phyloP scores from a whole-genome alignment of 2,888 invertebrate genomes.

The Galeopsomyia nigrocyanea region DNA sequence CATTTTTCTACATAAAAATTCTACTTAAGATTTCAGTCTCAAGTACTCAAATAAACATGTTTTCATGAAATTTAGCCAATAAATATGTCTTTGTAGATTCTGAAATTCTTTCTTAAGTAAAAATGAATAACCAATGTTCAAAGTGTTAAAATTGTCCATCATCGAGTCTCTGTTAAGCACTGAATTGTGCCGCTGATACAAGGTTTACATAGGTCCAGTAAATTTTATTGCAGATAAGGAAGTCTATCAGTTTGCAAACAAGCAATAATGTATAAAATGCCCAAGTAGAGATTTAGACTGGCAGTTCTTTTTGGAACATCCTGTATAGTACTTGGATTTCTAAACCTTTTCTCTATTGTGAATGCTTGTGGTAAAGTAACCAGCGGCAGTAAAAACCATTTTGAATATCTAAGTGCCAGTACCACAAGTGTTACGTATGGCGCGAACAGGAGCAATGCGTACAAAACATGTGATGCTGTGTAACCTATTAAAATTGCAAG shows the following conservation, averaged over 20 bases:
- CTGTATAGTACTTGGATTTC: constrained; percentile 82
- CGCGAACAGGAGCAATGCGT: constrained; percentile 89
- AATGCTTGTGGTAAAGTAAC: constrained; percentile 91
- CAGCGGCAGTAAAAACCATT: constrained; percentile 91
- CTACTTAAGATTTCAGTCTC: constrained; percentile 38
- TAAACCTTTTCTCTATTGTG: constrained; percentile 89
- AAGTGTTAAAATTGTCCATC: constrained; percentile 7
- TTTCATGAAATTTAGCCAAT: constrained; percentile 28
- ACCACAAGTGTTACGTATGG: constrained; percentile 93
- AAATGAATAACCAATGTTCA: constrained; percentile 11
- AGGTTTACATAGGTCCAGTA: constrained; percentile 15
- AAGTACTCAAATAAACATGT: constrained; percentile 24
- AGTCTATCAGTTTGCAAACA: constrained; percentile 70
- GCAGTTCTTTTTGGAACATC: constrained; percentile 91
- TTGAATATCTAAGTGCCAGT: constrained; percentile 84
- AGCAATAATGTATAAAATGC: constrained; percentile 88
- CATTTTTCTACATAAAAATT: constrained; percentile 42
- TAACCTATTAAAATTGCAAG: constrained; percentile 94
- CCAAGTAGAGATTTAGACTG: constrained; percentile 90
- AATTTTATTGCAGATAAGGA: constrained; percentile 59
- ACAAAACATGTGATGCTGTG: constrained; percentile 91
- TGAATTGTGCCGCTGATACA: constrained; percentile 31
- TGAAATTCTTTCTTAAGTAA: constrained; percentile 22
- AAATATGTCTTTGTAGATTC: not conserved
- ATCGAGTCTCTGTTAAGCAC: constrained; percentile 31